Evolutionary conservation across 2,113 vertebrate species (phyloP).

Genomic region (Climacteris rufus): DNA sequence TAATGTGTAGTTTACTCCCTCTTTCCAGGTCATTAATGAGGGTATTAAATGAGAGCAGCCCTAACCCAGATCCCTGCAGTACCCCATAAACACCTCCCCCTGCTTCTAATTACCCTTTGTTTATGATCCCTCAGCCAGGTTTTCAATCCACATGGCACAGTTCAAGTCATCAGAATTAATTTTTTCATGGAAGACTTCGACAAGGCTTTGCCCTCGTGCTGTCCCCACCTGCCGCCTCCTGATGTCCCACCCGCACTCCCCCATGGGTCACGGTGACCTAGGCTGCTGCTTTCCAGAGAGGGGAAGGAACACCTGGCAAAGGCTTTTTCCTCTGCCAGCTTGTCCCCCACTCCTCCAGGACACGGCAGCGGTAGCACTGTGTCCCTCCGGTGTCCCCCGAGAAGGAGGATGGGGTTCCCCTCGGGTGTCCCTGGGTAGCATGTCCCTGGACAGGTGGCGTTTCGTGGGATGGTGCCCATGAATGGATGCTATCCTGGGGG

Average conservation of each 20-base stretch:
- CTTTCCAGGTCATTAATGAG: constrained; percentile 68
- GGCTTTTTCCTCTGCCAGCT: not conserved
- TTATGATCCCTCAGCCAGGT: constrained; percentile 57
- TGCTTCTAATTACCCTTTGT: constrained; percentile 71
- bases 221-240: not conserved
- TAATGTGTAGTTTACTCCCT: constrained; percentile 63
- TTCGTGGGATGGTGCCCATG: rapidly evolving
- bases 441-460: not conserved
- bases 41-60: constrained; percentile 62
- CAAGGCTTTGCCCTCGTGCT: not conserved
- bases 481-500: not conserved
- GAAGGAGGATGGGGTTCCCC: not conserved
- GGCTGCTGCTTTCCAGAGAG: not conserved
- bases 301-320: not conserved
- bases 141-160: constrained; percentile 38
- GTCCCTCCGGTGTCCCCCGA: not conserved
- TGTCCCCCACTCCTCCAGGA: not conserved
- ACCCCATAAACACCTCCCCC: constrained; percentile 61
- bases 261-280: not conserved
- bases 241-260: not conserved
- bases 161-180: constrained; percentile 60
- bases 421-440: rapidly evolving
- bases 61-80: constrained; percentile 59
- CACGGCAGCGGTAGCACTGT: not conserved
- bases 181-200: not conserved